Conservation (phyloP, 2,888 invertebrate genomes). For the Augochlorella aurata region DNA sequence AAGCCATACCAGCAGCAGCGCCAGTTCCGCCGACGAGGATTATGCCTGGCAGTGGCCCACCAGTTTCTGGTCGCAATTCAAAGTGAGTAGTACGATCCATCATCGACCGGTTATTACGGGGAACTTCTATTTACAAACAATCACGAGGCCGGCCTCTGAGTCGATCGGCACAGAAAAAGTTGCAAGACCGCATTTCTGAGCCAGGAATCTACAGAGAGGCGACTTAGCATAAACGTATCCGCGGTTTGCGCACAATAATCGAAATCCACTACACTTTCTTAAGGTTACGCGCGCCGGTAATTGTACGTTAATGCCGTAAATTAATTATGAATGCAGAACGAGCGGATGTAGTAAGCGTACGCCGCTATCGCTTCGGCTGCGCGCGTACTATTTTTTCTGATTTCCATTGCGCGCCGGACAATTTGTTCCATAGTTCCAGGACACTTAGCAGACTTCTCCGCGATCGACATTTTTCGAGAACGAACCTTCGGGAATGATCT, state of each 20-base stretch:
- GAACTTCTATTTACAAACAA: neutral
- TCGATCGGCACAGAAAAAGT: neutral
- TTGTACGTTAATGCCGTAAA: neutral
- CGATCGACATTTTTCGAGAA: neutral
- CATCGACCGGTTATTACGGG: neutral
- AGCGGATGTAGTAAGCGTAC: neutral
- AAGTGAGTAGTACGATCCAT: conserved; percentile 80
- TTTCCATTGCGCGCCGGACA: neutral
- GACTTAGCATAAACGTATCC: neutral
- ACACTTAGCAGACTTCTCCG: too few relatives aligned
- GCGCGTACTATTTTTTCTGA: too few relatives aligned
- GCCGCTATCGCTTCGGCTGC: neutral
- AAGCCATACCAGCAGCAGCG: conserved; percentile 86
- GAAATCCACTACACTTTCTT: neutral
- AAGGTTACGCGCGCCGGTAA: neutral
- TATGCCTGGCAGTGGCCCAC: conserved; percentile 88
- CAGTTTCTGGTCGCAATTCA: conserved; percentile 90
- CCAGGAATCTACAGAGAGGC: neutral
- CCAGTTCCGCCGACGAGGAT: conserved; percentile 86
- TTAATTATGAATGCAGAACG: neutral
- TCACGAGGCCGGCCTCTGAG: neutral
- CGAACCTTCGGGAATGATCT: neutral
- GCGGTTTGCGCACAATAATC: neutral
- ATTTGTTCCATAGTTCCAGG: neutral
- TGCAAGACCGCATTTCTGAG: neutral